Conservation (phyloP, 1,140 invertebrate genomes). For the Cecropterus lyciades region DNA sequence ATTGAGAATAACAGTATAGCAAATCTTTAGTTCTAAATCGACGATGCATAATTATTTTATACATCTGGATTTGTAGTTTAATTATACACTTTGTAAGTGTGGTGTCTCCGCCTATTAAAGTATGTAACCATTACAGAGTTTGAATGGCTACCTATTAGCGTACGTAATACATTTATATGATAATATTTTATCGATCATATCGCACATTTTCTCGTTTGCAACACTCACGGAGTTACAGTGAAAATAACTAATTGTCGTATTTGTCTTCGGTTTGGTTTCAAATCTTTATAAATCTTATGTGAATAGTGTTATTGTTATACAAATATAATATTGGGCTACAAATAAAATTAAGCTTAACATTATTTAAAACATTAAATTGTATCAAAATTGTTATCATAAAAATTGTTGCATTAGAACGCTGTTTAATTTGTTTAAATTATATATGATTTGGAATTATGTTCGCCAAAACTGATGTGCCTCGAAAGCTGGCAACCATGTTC, state of each 20-base stretch:
- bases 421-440: constrained; percentile 28
- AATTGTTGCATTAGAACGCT: constrained; percentile 44
- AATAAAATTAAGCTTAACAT: constrained; percentile 4
- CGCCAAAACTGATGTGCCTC: constrained; percentile 30
- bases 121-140: constrained; percentile 78
- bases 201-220: constrained; percentile 60
- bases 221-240: constrained; percentile 46
- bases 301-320: constrained; percentile 35
- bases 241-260: constrained; percentile 39
- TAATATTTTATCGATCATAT: constrained; percentile 67
- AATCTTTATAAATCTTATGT: constrained; percentile 23
- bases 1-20: constrained; percentile 54
- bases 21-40: constrained; percentile 67
- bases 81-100: constrained; percentile 82
- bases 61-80: constrained; percentile 80
- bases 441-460: constrained; percentile 19
- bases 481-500: constrained; percentile 49
- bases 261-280: constrained; percentile 27
- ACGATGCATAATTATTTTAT: constrained; percentile 78
- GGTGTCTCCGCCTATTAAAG: constrained; percentile 81
- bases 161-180: constrained; percentile 75
- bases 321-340: constrained; percentile 33
- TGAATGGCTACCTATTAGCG: constrained; percentile 78
- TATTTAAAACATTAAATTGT: not conserved
- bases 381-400: constrained; percentile 35